A percentile compares a stretch with the other conserved stretches of the same genome.
Conservation (phyloP, 2,113 vertebrate species). For the Mormyrus iriodes region DNA sequence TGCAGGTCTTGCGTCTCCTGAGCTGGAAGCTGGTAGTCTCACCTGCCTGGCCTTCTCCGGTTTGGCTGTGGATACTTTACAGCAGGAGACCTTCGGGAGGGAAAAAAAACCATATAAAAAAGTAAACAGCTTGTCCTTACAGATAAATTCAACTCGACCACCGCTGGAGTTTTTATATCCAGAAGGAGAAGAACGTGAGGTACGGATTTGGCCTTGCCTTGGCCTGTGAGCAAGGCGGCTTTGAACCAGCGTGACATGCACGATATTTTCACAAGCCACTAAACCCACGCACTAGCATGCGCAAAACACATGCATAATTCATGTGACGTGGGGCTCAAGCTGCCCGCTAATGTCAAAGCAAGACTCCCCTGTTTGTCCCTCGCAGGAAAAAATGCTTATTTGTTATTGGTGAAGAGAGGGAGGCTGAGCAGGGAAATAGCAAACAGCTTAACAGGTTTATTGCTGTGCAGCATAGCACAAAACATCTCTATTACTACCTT, state of each 20-base stretch:
- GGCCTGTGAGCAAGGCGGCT: neutral
- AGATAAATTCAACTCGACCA: neutral
- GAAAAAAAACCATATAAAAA: neutral
- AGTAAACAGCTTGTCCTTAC: neutral
- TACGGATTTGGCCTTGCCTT: neutral
- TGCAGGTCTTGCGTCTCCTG: neutral
- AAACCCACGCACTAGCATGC: neutral
- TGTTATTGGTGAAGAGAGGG: neutral
- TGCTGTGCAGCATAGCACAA: neutral
- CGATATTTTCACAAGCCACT: neutral
- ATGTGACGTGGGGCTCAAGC: neutral
- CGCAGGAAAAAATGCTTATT: neutral
- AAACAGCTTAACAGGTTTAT: neutral
- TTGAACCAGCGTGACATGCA: neutral
- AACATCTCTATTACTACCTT: neutral
- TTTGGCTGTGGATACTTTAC: neutral
- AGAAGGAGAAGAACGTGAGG: neutral
- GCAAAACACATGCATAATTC: neutral
- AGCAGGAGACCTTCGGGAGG: neutral
- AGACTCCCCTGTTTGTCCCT: neutral
- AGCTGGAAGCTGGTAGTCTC: neutral
- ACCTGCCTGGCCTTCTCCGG: neutral
- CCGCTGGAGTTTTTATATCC: neutral
- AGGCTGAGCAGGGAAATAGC: neutral
- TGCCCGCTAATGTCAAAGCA: neutral